A percentile compares a stretch with the other conserved stretches of the same genome.
Evolutionary conservation across 2,888 invertebrate genomes (phyloP).

Genomic region (Dryocosmus kuriphilus): DNA sequence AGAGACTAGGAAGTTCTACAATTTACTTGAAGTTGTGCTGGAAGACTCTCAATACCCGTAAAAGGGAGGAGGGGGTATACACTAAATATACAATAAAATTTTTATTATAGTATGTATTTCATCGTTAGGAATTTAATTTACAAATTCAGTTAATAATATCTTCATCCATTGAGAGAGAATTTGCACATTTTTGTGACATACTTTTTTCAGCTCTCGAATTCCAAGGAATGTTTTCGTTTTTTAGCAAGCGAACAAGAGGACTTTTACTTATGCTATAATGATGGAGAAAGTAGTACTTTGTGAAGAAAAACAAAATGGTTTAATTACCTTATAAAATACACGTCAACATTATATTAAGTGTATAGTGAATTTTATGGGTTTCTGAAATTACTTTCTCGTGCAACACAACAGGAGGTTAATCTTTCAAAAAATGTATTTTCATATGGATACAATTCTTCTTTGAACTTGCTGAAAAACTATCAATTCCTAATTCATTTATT

Average conservation of each 20-base stretch:
- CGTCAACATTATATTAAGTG: neutral
- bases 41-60: too few relatives aligned
- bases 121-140: too few relatives aligned
- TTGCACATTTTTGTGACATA: neutral
- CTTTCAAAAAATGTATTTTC: neutral
- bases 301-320: neutral
- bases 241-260: constrained; percentile 2
- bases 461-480: too few relatives aligned
- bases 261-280: constrained; percentile 24
- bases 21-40: too few relatives aligned
- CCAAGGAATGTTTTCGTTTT: neutral
- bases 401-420: neutral
- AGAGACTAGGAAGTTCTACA: too few relatives aligned
- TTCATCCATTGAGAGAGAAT: too few relatives aligned
- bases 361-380: neutral
- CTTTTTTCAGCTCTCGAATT: neutral
- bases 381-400: neutral
- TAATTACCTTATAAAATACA: neutral
- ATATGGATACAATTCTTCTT: neutral
- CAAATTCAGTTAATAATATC: too few relatives aligned
- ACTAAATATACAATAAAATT: too few relatives aligned
- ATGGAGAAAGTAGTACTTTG: neutral
- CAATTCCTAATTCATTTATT: too few relatives aligned
- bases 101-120: too few relatives aligned
- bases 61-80: too few relatives aligned